phyloP scores from a whole-genome alignment of 1,140 invertebrate species.

The Macrotrachela quadricornifera region DNA sequence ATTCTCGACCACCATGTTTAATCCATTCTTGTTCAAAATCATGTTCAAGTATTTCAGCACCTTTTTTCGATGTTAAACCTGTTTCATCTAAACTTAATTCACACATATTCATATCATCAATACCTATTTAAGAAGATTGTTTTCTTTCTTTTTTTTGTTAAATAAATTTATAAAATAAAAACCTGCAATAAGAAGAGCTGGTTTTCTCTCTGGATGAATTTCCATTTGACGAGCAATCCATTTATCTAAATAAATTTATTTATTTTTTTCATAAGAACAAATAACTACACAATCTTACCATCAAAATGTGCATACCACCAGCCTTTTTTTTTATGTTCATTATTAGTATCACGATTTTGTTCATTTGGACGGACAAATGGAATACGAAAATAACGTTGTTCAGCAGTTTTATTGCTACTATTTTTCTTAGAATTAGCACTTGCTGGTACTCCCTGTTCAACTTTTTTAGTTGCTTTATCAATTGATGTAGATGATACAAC shows the following conservation, averaged over 20 bases:
- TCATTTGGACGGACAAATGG: conserved; percentile 54
- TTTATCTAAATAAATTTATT: conserved; percentile 26
- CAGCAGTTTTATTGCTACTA: no score
- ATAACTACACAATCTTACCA: conserved; percentile 31
- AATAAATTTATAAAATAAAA: no score
- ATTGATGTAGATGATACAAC: no score
- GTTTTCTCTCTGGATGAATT: conserved; percentile 74
- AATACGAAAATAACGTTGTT: conserved; percentile 62
- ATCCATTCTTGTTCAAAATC: conserved; percentile 31
- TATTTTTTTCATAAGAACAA: no score
- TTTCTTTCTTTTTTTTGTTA: not conserved
- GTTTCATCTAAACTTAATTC: conserved; percentile 83
- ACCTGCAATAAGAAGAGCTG: no score
- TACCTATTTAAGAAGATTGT: conserved; percentile 36
- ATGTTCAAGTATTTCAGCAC: conserved; percentile 71
- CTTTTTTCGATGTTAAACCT: conserved; percentile 73
- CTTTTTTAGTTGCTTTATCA: no score
- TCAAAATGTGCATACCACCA: conserved; percentile 97
- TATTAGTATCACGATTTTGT: conserved; percentile 24
- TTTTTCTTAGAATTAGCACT: no score
- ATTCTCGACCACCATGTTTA: conserved; percentile 16
- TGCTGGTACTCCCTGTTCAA: no score
- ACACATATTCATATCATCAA: conserved; percentile 95
- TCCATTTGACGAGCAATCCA: conserved; percentile 95
- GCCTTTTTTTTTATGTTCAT: conserved; percentile 37